Percentiles rank a stretch among this genome's conserved stretches.
Evolutionary conservation across 2,113 vertebrate genomes (phyloP).

Genomic region (Damaliscus lunatus): DNA sequence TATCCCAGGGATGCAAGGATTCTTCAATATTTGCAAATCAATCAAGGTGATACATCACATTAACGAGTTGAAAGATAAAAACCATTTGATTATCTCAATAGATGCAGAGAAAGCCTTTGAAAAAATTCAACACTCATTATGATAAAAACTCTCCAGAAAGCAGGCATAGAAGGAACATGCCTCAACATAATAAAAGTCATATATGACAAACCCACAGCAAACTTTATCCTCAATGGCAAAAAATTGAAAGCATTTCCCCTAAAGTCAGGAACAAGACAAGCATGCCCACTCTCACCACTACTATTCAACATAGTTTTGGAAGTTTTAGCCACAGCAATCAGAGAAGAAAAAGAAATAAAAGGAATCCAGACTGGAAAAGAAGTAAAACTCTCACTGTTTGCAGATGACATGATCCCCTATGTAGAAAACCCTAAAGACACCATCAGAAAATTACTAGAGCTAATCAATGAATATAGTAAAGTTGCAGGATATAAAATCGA

Average conservation of each 20-base stretch:
- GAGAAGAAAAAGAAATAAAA: neutral
- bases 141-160: neutral
- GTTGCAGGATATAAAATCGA: neutral
- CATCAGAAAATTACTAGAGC: neutral
- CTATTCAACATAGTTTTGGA: neutral
- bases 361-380: neutral
- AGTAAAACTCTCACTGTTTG: neutral
- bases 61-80: neutral
- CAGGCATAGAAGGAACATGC: neutral
- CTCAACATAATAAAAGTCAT: neutral
- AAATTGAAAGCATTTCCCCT: neutral
- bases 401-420: neutral
- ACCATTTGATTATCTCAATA: neutral
- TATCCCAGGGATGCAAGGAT: neutral
- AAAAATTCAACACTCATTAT: neutral
- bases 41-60: neutral
- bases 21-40: neutral
- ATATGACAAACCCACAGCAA: neutral
- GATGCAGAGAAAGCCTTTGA: neutral
- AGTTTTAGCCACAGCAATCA: neutral
- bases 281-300: neutral
- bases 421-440: neutral
- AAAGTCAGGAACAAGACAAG: neutral
- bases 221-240: neutral
- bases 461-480: neutral